phyloP scores from a whole-genome alignment of 2,888 invertebrate genomes.

The Shargacucullia verbasci region DNA sequence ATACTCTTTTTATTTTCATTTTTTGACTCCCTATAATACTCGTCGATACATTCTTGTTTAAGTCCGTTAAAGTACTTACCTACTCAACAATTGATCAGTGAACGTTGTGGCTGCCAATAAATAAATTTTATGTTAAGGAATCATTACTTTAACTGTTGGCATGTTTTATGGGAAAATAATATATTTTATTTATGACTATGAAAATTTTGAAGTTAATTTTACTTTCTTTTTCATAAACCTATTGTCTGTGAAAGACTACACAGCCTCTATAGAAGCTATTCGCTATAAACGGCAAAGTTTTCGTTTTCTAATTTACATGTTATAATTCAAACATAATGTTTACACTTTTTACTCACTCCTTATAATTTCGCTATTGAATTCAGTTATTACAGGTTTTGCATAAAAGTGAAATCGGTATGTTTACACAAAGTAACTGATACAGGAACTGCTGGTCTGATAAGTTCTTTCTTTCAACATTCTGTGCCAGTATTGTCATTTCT shows the following conservation, averaged over 20 bases:
- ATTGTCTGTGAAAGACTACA: too few species aligned
- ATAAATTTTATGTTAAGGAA: constrained; percentile 35
- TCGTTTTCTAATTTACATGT: constrained; percentile 2
- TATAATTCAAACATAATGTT: constrained; percentile 3
- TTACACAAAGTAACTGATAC: constrained; percentile 25
- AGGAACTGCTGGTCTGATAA: constrained; percentile 33
- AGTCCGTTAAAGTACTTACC: too few species aligned
- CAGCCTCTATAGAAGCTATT: too few species aligned
- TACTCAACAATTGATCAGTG: constrained; percentile 21
- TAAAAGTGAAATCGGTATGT: constrained; percentile 24
- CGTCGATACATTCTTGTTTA: not conserved
- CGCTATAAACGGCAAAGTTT: too few species aligned
- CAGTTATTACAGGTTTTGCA: constrained; percentile 5
- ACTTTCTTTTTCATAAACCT: too few species aligned
- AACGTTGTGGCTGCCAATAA: constrained; percentile 17
- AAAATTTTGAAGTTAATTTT: too few species aligned
- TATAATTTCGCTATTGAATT: constrained; percentile 1
- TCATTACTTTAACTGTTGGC: too few species aligned
- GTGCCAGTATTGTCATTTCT: constrained; percentile 21
- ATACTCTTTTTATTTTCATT: too few species aligned
- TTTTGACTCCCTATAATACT: too few species aligned
- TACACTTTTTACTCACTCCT: not conserved
- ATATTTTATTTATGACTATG: too few species aligned
- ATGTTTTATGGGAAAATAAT: constrained; percentile 22
- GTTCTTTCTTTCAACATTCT: constrained; percentile 22